phyloP scores from a whole-genome alignment of 2,888 invertebrate genomes.

The Erannis defoliaria region DNA sequence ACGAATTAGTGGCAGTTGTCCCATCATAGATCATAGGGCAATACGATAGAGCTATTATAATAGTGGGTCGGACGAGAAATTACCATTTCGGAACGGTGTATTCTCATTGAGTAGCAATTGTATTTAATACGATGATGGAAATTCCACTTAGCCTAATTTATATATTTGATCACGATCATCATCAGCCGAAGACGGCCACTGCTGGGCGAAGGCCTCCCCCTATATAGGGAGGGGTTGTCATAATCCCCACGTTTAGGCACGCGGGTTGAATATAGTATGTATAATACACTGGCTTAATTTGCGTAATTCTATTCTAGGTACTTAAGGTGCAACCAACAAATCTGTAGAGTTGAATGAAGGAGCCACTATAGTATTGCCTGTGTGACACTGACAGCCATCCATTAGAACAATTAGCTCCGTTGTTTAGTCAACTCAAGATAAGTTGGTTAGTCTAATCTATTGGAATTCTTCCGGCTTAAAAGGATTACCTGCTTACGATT shows the following conservation, averaged over 20 bases:
- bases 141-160: neutral
- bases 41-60: too few relatives aligned
- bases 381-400: neutral
- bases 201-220: too few relatives aligned
- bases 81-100: too few relatives aligned
- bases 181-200: too few relatives aligned
- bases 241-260: too few relatives aligned
- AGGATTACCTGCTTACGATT: conserved; percentile 32
- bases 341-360: neutral
- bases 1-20: too few relatives aligned
- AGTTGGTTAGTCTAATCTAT: conserved; percentile 12
- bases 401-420: neutral
- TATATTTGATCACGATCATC: too few relatives aligned
- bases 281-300: neutral
- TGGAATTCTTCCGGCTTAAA: conserved; percentile 24
- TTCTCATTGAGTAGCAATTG: too few relatives aligned
- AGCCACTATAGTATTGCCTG: neutral
- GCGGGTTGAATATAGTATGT: too few relatives aligned
- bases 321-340: neutral
- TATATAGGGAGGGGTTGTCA: too few relatives aligned
- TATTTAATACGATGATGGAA: neutral
- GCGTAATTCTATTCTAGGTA: neutral
- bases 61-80: too few relatives aligned
- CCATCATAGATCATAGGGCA: too few relatives aligned
- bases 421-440: neutral